phyloP scores from a whole-genome alignment of 2,113 vertebrate species.

The Onychostoma macrolepis region DNA sequence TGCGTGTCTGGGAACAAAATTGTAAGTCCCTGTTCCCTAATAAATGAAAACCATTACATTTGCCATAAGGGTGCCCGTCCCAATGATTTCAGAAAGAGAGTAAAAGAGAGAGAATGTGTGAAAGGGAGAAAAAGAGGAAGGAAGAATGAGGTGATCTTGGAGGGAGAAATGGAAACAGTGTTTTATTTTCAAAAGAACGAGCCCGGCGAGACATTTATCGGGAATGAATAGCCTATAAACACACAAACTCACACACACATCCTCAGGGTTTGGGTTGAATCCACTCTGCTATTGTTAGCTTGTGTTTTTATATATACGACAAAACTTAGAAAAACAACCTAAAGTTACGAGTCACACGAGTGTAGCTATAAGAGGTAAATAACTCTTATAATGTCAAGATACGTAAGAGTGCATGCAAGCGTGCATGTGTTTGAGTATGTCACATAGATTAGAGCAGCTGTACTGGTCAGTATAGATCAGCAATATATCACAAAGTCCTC shows the following conservation, averaged over 20 bases:
- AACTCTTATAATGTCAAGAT: conserved; percentile 56
- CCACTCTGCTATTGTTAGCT: conserved; percentile 19
- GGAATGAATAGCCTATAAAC: conserved; percentile 45
- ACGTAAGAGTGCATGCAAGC: conserved; percentile 34
- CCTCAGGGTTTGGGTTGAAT: conserved; percentile 38
- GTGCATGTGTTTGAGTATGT: conserved; percentile 49
- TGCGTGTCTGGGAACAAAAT: conserved; percentile 21
- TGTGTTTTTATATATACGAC: not conserved
- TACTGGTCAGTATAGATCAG: conserved; percentile 55
- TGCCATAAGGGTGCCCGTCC: not conserved
- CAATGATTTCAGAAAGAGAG: conserved; percentile 17
- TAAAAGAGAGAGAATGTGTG: conserved; percentile 20
- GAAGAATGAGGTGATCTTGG: conserved; percentile 43
- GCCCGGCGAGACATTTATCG: conserved; percentile 45
- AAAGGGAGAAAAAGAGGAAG: conserved; percentile 37
- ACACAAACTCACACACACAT: conserved; percentile 49
- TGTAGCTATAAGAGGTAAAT: not conserved
- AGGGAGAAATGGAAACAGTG: conserved; percentile 47
- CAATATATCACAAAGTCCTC: not conserved
- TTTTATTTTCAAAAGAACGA: conserved; percentile 54
- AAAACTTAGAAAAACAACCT: not conserved
- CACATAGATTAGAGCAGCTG: conserved; percentile 65
- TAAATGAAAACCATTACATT: conserved; percentile 26
- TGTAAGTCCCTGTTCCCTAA: not conserved
- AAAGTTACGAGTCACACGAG: conserved; percentile 14